Evolutionary conservation across 2,113 vertebrate genomes (phyloP).

Genomic region (Petrocephalus zakoni): DNA sequence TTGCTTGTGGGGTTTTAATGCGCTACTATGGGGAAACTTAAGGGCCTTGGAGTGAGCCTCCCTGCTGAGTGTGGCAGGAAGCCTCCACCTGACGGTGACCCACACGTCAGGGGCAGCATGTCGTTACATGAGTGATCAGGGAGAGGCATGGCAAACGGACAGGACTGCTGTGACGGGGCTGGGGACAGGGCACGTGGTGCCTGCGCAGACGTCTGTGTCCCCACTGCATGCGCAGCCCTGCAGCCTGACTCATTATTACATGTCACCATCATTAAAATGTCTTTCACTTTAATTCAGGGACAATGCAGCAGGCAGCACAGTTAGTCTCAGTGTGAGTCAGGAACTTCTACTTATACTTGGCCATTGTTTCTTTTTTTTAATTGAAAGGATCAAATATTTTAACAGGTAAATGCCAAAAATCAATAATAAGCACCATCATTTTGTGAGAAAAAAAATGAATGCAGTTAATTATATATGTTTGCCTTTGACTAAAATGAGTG

Average conservation of each 20-base stretch:
- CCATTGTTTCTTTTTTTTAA: background rate
- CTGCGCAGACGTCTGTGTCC: background rate
- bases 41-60: background rate
- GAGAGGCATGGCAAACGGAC: background rate
- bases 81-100: background rate
- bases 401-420: background rate
- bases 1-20: background rate
- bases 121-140: background rate
- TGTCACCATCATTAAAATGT: background rate
- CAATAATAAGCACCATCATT: background rate
- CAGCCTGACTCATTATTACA: background rate
- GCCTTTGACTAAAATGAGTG: background rate
- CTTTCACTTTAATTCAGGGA: background rate
- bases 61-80: background rate
- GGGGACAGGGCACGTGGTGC: background rate
- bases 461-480: background rate
- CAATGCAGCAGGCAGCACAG: background rate
- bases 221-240: background rate
- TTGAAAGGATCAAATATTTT: background rate
- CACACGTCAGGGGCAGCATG: background rate
- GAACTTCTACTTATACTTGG: background rate
- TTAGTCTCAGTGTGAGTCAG: background rate
- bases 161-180: background rate
- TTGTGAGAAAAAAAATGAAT: background rate
- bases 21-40: background rate